A percentile compares a stretch with the other conserved stretches of the same genome.
Conservation (phyloP, 1,140 invertebrate species). For the Lepidurus arcticus region DNA sequence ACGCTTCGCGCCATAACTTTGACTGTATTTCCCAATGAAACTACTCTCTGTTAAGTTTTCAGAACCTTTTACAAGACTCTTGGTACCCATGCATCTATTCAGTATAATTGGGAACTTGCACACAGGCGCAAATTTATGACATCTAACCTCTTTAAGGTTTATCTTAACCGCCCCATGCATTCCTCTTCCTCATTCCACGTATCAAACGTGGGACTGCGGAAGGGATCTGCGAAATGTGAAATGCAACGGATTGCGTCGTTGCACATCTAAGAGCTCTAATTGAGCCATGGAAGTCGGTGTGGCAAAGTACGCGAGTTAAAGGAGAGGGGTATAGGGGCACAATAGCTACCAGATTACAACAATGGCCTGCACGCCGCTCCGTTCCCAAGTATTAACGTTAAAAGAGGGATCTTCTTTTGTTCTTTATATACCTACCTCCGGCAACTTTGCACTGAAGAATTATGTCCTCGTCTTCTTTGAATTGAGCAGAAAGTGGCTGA, state of each 20-base stretch:
- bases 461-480: slow-evolving; percentile 14
- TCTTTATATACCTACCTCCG: neutral
- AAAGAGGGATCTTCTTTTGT: neutral
- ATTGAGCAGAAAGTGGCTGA: slow-evolving; percentile 10
- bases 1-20: no score
- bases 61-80: no score
- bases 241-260: neutral
- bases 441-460: slow-evolving; percentile 2
- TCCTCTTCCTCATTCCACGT: neutral
- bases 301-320: neutral
- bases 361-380: neutral
- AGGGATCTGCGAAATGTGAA: neutral
- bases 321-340: neutral
- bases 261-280: neutral
- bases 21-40: no score
- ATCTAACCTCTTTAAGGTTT: neutral
- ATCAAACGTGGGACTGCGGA: neutral
- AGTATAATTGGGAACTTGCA: no score
- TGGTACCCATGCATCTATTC: no score
- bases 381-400: neutral
- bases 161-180: neutral
- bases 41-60: no score
- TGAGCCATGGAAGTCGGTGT: neutral
- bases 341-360: neutral
- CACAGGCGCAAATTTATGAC: no score